Base-by-base conservation (phyloP, 2,888 invertebrate genomes). In the Eilema caniola region DNA sequence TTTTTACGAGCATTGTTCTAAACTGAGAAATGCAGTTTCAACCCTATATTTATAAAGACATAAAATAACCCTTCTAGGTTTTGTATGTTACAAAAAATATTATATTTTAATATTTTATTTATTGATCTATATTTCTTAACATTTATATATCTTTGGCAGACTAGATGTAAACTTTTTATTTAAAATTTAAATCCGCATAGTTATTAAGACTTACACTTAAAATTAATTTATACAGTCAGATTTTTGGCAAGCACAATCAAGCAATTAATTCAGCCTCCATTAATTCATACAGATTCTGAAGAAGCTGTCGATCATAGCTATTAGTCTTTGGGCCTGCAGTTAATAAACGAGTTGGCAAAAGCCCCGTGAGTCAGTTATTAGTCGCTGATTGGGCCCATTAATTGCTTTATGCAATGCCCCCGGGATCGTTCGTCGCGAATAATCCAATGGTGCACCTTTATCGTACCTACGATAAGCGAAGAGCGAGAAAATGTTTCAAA, bases 301-400 rank as follows among this genome's bases (percentile, higher is more conserved):
- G 20, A n/a, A 59, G 65, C 61, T 31, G 31, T 60, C 31, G 56
- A 67, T 76, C 76, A 69, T 28, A 25, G 37, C n/a, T 72, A 84
- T 82, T 78, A 80, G 80, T 80, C 75, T 74, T 59, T 12, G 14
- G 28, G 14, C 47, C 63, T 31, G 62, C 67, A 66, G 47, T 71
- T 77, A 79, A 79, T 76, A 84, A 80, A 80, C 79, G 73, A 73
- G 72, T 76, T 73, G 67, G 76, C 73, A 74, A 80, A 77, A 72
- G 75, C 70, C 62, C 73, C 72, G 67, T 79, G 83, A 79, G 78
- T 76, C 78, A 82, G 81, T 83, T 84, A 87, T 86, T 85, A 84
- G 82, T 78, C 76, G 85, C 75, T 88, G 88, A 89, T 89, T 89
- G 86, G 83, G 71, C 66, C 82, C 82, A 89, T 89, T 87, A 84